A percentile compares a stretch with the other conserved stretches of the same genome.
Evolutionary conservation across 2,113 vertebrate genomes (phyloP).

Genomic region (Sminthopsis crassicaudata): DNA sequence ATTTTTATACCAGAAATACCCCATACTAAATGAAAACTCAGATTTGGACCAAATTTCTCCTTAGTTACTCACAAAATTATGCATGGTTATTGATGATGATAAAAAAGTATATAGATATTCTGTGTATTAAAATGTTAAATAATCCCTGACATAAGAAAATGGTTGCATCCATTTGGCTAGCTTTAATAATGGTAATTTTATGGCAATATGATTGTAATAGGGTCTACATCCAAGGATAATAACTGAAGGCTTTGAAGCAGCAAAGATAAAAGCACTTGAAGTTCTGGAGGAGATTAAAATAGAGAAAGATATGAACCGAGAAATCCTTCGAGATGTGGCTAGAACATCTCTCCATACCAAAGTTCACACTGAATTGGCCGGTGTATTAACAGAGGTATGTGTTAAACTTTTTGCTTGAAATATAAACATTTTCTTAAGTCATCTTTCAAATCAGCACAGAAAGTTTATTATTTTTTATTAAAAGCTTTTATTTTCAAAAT

Average conservation of each 20-base stretch:
- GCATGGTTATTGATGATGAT: not conserved
- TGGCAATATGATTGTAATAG: slow-evolving; percentile 78
- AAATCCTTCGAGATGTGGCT: slow-evolving; percentile 93
- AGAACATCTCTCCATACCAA: slow-evolving; percentile 96
- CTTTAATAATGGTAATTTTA: slow-evolving; percentile 49
- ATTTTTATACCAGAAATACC: not conserved
- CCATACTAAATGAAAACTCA: not conserved
- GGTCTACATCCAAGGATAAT: slow-evolving; percentile 98
- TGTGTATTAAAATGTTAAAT: not conserved
- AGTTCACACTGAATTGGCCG: slow-evolving; percentile 92
- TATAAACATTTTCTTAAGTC: not conserved
- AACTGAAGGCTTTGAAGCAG: slow-evolving; percentile 95
- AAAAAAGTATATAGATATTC: not conserved
- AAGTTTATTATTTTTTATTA: not conserved
- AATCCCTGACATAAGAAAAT: slow-evolving; percentile 5
- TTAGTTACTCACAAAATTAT: not conserved
- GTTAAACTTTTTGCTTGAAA: not conserved
- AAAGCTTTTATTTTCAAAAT: too few species aligned
- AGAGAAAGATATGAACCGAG: slow-evolving; percentile 93
- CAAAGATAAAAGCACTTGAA: slow-evolving; percentile 93
- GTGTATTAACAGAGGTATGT: slow-evolving; percentile 93
- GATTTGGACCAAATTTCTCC: not conserved
- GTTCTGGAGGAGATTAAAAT: slow-evolving; percentile 94
- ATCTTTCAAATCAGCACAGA: not conserved
- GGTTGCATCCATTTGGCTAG: slow-evolving; percentile 36